Evolutionary conservation across 2,888 invertebrate species (phyloP).

Genomic region (Spodoptera picta): DNA sequence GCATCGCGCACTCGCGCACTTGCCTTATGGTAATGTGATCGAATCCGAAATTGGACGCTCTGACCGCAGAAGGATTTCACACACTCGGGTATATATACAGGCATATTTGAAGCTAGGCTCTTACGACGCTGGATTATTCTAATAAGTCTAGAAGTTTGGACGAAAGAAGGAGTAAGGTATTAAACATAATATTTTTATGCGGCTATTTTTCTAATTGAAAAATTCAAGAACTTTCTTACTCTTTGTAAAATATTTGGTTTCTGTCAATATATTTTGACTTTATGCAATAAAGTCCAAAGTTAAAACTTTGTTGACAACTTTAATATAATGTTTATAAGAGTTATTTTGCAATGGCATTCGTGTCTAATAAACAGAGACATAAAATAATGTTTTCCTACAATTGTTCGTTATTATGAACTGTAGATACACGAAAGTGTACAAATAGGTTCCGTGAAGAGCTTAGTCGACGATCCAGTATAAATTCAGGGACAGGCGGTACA

Average conservation of each 20-base stretch:
- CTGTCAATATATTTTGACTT: no score
- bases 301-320: no score
- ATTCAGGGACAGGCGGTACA: constrained; percentile 10
- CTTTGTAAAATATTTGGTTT: no score
- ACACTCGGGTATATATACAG: constrained; percentile 66
- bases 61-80: constrained; percentile 69
- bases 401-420: not conserved
- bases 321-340: no score
- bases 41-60: constrained; percentile 83
- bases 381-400: not conserved
- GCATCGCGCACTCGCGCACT: constrained; percentile 70
- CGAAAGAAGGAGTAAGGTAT: no score
- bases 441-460: constrained; percentile 20
- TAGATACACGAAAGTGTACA: constrained; percentile 1
- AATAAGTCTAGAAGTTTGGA: constrained; percentile 29
- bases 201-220: no score
- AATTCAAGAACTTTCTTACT: no score
- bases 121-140: constrained; percentile 33
- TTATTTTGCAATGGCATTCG: no score
- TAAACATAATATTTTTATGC: no score
- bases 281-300: no score
- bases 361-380: no score
- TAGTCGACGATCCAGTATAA: constrained; percentile 14
- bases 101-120: constrained; percentile 45
- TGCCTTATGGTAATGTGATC: constrained; percentile 85